These are phyloP conservation scores for Mirounga angustirostris DNA, from an alignment of 2,113 vertebrate species.

Conservation along the genomic window DNA sequence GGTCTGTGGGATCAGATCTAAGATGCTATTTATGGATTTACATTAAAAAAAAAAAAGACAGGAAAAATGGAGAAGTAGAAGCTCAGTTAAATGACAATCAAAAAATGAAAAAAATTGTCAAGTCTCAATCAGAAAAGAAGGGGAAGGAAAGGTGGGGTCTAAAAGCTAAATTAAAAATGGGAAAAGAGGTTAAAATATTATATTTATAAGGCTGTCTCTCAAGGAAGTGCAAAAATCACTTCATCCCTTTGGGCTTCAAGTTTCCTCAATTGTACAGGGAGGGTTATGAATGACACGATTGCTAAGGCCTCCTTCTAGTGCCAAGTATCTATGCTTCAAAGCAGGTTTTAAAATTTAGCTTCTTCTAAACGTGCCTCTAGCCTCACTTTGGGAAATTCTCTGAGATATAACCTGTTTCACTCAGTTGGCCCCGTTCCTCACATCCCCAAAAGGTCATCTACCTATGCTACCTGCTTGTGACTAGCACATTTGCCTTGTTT, in stretches of 20 bases:
- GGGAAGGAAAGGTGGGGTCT: neutral
- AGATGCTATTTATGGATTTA: neutral
- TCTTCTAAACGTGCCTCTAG: constrained; percentile 30
- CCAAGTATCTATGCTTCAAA: neutral
- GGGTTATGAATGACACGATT: neutral
- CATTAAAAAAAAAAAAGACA: neutral
- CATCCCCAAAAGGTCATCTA: neutral
- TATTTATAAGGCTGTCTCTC: neutral
- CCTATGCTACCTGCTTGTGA: neutral
- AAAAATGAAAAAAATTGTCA: neutral
- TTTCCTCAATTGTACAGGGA: neutral
- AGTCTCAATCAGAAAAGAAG: neutral
- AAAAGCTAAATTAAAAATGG: constrained; percentile 39
- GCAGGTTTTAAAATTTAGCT: constrained; percentile 19
- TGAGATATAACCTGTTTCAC: neutral
- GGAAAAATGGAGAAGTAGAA: neutral
- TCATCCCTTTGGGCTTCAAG: neutral
- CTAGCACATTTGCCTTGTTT: neutral
- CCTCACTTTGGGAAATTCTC: constrained; percentile 3
- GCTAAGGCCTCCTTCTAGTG: neutral
- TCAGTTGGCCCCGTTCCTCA: neutral
- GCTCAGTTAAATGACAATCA: constrained; percentile 27
- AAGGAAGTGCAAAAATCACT: neutral
- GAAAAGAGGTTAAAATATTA: neutral
- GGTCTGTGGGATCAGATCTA: neutral